Evolutionary conservation across 2,888 invertebrate species (phyloP), one percentile per base, ranked within the genome.

Genomic region (Diaprepes abbreviatus): DNA sequence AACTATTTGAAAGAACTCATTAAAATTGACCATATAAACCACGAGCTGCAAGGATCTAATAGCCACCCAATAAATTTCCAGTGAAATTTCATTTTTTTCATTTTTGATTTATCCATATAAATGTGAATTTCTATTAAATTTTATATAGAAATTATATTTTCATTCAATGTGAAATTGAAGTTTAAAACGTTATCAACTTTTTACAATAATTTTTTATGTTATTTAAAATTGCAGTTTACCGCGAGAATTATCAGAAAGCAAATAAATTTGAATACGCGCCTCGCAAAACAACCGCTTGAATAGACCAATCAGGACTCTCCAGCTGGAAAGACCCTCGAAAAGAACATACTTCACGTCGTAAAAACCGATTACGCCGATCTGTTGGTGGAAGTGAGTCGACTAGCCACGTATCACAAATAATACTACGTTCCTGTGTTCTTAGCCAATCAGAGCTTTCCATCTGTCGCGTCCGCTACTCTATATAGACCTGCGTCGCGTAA

Each of bases 381-480:
- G 14, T 57, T 45, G 21, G 40, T 36, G 19, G 10, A 24, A 62
- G 24, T 17, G 36, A 48, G 21, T 54, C 52, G 40, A 14, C 45
- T 7, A 57, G 70, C 79, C 76, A 79, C 77, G 82, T 83, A 74
- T 71, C 67, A 45, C 69, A 70, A 65, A 52, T 62, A 54, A 54
- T 54, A 38, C 50, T 59, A 66, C 65, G 73, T 57, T 66, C 54
- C 58, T 12, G 6, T 45, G 7, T 40, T 58, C 21, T 68, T 66
- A 62, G 76, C 84, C 84, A 85, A 85, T 84, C 74, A 75, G 43
- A 80, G 68, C 77, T 66, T 82, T 85, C 84, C 85, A 85, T 84
- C 84, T 85, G 85, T 83, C 85, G 83, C 73, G 70, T 76, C 52
- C 70, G 70, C 74, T 68, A 66, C 57, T 66, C 71, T 72, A 60